These are phyloP conservation scores for Standfussiana lucernea DNA, from an alignment of 2,888 invertebrate species.

Conservation along the genomic window DNA sequence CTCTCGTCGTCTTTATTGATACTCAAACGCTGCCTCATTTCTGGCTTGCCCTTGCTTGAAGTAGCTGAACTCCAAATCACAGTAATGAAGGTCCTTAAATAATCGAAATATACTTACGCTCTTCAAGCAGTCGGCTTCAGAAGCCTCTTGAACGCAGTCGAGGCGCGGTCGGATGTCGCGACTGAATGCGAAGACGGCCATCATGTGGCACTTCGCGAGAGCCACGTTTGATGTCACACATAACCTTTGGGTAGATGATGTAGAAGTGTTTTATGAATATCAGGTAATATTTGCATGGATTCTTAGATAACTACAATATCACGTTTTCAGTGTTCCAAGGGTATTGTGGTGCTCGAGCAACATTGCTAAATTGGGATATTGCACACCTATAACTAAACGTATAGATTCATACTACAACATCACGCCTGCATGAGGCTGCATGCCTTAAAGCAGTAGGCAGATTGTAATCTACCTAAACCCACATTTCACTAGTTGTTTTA, in stretches of 20 bases:
- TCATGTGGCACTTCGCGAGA: conserved; percentile 93
- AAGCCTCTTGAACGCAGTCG: conserved; percentile 93
- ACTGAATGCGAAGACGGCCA: conserved; percentile 94
- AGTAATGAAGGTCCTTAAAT: conserved; percentile 21
- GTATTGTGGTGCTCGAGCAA: too few species aligned
- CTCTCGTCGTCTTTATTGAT: conserved; percentile 4
- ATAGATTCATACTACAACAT: too few species aligned
- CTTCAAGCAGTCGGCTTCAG: conserved; percentile 92
- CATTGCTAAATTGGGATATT: too few species aligned
- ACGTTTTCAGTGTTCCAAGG: background rate
- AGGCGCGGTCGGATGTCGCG: conserved; percentile 95
- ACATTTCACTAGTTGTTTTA: background rate
- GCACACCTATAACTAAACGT: too few species aligned
- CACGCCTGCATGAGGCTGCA: too few species aligned
- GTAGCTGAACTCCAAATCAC: conserved; percentile 6
- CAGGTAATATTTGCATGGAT: background rate
- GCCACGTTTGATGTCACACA: conserved; percentile 93
- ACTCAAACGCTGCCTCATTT: background rate
- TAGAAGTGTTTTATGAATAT: background rate
- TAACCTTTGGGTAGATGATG: conserved; percentile 79
- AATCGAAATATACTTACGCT: conserved; percentile 81
- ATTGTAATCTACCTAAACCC: background rate
- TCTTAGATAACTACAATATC: background rate
- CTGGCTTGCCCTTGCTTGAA: background rate
- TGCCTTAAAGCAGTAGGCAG: too few species aligned